phyloP scores from a whole-genome alignment of 2,797 vertebrate genomes.

The Mastacembelus armatus region DNA sequence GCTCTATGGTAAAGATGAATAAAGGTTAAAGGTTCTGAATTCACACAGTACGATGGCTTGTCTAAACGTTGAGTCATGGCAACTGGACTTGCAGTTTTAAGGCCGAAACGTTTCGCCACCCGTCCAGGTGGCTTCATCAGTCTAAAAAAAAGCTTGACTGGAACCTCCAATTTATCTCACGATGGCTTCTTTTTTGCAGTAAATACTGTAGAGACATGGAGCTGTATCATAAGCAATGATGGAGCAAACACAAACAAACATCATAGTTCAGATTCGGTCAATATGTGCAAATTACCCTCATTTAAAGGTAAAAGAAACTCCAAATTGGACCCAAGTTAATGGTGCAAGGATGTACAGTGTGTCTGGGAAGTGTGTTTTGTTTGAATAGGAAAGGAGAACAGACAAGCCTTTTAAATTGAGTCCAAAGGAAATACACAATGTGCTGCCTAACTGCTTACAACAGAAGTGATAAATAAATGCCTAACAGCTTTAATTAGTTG shows the following conservation, averaged over 20 bases:
- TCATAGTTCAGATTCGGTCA: constrained; percentile 14
- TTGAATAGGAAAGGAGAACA: constrained; percentile 27
- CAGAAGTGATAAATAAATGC: constrained; percentile 55
- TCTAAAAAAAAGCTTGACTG: too few relatives aligned
- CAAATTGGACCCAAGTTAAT: constrained; percentile 27
- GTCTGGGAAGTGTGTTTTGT: constrained; percentile 18
- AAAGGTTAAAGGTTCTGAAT: too few relatives aligned
- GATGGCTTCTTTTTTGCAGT: background rate
- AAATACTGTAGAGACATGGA: background rate
- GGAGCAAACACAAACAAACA: constrained; percentile 6
- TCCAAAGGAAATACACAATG: constrained; percentile 15
- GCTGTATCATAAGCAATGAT: background rate
- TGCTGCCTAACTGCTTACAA: constrained; percentile 1
- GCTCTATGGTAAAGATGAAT: too few relatives aligned
- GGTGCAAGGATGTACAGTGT: background rate
- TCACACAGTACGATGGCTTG: too few relatives aligned
- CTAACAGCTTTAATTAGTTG: constrained; percentile 62
- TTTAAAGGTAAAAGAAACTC: constrained; percentile 13
- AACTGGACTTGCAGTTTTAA: too few relatives aligned
- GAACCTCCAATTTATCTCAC: too few relatives aligned
- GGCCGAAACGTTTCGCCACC: too few relatives aligned
- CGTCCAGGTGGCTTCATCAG: too few relatives aligned
- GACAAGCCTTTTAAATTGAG: constrained; percentile 34
- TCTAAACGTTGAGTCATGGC: too few relatives aligned
- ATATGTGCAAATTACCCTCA: constrained; percentile 9